Conservation (phyloP, 30 jellyfish, hydroid and myxozoan species). For the Aurelia coerulea region DNA sequence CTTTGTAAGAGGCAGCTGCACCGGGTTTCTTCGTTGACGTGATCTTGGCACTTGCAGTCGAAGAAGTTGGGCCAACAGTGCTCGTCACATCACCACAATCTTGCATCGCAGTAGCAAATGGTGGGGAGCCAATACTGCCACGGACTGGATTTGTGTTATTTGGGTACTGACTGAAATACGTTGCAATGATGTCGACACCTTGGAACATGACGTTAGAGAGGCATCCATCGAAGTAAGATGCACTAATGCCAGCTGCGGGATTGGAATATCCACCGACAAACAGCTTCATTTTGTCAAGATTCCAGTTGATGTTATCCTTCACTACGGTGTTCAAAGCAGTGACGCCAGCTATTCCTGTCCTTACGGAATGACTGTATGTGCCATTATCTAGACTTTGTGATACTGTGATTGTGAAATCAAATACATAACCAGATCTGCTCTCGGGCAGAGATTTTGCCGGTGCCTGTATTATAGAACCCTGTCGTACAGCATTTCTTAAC, state of each 20-base stretch:
- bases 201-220: conserved; percentile 17
- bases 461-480: not conserved
- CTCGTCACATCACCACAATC: conserved; percentile 11
- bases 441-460: not conserved
- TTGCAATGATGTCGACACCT: conserved; percentile 7
- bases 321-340: not conserved
- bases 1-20: not conserved
- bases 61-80: conserved; percentile 4
- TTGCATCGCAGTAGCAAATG: not conserved
- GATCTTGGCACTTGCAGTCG: not conserved
- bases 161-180: conserved; percentile 36
- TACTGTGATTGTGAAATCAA: conserved; percentile 16
- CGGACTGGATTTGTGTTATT: conserved; percentile 17
- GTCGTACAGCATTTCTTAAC: not conserved
- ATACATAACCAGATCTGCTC: conserved; percentile 12
- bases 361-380: not conserved
- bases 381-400: not conserved
- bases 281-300: conserved; percentile 5
- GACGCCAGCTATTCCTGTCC: not conserved
- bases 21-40: not conserved
- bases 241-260: conserved; percentile 13
- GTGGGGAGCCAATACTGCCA: conserved; percentile 2
- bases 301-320: not conserved
- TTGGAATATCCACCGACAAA: conserved; percentile 20
- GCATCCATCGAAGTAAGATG: conserved; percentile 13